Evolutionary conservation across 2,888 invertebrate species (phyloP).

Genomic region (Pseudoips prasinana): DNA sequence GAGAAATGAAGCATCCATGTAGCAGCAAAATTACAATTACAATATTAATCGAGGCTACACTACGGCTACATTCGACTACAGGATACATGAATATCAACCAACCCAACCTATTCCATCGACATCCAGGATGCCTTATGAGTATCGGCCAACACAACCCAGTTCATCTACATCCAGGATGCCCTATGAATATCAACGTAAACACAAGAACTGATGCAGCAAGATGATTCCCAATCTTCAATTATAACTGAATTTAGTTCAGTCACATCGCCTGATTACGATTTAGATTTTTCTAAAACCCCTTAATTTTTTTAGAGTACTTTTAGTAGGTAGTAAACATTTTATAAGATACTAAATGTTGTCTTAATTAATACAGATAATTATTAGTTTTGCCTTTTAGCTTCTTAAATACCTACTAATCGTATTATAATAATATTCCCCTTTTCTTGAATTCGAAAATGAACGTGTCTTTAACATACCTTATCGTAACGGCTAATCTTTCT

Average conservation of each 20-base stretch:
- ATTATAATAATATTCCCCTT: no score
- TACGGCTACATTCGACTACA: not conserved
- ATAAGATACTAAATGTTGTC: not conserved
- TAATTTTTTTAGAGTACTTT: not conserved
- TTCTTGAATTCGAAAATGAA: not conserved
- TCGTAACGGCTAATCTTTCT: conserved; percentile 26
- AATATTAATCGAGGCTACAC: not conserved
- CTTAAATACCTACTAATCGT: no score
- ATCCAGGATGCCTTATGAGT: not conserved
- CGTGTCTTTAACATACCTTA: conserved; percentile 8
- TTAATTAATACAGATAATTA: not conserved
- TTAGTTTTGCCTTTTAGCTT: no score
- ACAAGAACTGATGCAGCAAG: not conserved
- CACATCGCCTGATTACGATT: not conserved
- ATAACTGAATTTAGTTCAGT: not conserved
- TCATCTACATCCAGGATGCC: not conserved
- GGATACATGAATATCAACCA: not conserved
- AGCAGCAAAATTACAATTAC: conserved; percentile 4
- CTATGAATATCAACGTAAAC: no score
- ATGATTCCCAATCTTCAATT: not conserved
- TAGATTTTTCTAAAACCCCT: not conserved
- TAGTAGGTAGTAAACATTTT: no score
- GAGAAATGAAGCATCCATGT: no score
- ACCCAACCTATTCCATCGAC: not conserved
- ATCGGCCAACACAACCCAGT: not conserved